A percentile compares a stretch with the other conserved stretches of the same genome.
Evolutionary conservation across 1,140 invertebrate species (phyloP).

Genomic region (Papilio xuthus): DNA sequence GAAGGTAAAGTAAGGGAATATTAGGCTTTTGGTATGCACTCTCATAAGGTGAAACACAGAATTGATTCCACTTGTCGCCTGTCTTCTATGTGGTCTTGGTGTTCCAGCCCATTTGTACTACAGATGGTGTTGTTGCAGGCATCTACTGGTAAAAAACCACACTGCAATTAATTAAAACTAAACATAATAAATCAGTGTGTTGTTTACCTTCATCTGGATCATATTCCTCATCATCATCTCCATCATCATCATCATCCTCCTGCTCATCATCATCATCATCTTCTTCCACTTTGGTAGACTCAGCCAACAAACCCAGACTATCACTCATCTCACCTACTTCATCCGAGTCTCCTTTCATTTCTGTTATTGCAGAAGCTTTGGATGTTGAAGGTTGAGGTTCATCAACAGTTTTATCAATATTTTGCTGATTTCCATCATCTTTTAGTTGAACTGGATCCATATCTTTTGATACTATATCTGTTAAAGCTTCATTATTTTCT

Average conservation of each 20-base stretch:
- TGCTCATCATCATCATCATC: slow-evolving; percentile 69
- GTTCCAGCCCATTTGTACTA: no score
- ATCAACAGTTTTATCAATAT: slow-evolving; percentile 23
- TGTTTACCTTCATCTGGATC: slow-evolving; percentile 64
- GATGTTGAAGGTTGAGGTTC: slow-evolving; percentile 47
- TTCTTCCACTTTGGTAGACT: slow-evolving; percentile 62
- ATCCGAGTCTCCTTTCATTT: slow-evolving; percentile 42
- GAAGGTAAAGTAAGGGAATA: no score
- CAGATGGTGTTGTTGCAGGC: no score
- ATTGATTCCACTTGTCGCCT: no score
- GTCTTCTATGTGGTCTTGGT: no score
- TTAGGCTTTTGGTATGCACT: no score
- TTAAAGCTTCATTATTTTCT: slow-evolving; percentile 21
- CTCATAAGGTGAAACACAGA: no score
- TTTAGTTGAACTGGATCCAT: background rate
- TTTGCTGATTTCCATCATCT: slow-evolving; percentile 24
- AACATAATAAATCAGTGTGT: slow-evolving; percentile 2
- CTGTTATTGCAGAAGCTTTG: slow-evolving; percentile 26
- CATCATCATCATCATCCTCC: slow-evolving; percentile 74
- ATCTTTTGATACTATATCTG: background rate
- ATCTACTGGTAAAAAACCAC: no score
- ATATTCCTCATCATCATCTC: slow-evolving; percentile 72
- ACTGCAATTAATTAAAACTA: background rate
- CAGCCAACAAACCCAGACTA: slow-evolving; percentile 66
- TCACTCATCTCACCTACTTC: slow-evolving; percentile 56